Base-by-base conservation (phyloP, 2,888 invertebrate genomes). In the Apamea crenata region DNA sequence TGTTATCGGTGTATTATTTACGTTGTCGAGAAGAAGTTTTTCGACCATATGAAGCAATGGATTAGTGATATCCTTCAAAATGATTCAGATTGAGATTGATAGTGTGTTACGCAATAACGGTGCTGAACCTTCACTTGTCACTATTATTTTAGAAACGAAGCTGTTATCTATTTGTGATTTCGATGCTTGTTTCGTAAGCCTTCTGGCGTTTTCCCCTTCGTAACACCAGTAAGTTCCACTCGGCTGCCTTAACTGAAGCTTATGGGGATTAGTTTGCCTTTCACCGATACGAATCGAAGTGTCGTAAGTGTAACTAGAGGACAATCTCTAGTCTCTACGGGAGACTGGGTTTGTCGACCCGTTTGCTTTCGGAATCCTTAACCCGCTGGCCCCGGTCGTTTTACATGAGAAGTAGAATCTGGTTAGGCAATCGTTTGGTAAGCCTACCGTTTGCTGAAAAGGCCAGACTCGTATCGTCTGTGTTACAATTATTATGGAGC, bases 311-410 rank as follows among this genome's bases (percentile, higher is more conserved):
- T 32, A 84, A 50, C 84, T 56, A 69, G 77, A 65, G 50, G 82
- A 83, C 87, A 86, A 50, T 89, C 83, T 83, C 82, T 73, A 84
- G 56, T 87, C 83, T 83, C 80, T 71, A 72, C 77, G 81, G 80
- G 84, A 82, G 85, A 87, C 77, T 71, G 83, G 80, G 77, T 65
- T 63, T 70, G 50, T 61, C 67, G 74, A 80, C 74, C 80, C 29
- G 84, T 79, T 87, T 80, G 68, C 88, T 89, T 89, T 89, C 89
- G 21, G 80, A 87, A 85, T 88, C 85, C 88, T 87, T 86, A 84
- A 86, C 88, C 87, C 70, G 84, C 72, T 81, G 80, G 84, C 83
- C 87, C 88, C 74, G 74, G 65, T 50, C 29, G 32, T 79, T 80
- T 80, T 65, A 71, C 71, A 83, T 82, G 71, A 82, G 81, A 83